Evolutionary conservation across 2,113 vertebrate species (phyloP).

Genomic region (Ploceus nigricollis): DNA sequence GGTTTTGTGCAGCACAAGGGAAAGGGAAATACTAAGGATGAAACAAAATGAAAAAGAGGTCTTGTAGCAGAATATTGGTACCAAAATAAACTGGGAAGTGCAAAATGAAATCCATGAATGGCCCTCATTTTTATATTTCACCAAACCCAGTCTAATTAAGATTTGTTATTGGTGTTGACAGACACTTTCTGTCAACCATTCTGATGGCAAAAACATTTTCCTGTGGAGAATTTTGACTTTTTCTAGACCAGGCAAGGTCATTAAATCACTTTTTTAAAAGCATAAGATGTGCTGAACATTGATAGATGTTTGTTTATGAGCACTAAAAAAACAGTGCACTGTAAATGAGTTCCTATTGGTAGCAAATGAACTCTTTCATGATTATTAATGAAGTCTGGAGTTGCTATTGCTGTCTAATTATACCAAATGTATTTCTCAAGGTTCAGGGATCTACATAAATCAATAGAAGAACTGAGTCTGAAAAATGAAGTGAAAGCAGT

Average conservation of each 20-base stretch:
- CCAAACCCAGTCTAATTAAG: not conserved
- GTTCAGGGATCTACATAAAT: constrained; percentile 21
- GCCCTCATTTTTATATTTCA: not conserved
- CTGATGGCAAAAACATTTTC: not conserved
- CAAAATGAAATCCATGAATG: not conserved
- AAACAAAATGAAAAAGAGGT: not conserved
- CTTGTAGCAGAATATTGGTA: not conserved
- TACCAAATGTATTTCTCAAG: constrained; percentile 12
- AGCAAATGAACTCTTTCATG: not conserved
- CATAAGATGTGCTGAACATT: not conserved
- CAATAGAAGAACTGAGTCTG: constrained; percentile 6
- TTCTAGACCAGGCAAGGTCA: not conserved
- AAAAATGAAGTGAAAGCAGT: constrained; percentile 28
- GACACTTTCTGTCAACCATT: not conserved
- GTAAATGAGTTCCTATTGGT: not conserved
- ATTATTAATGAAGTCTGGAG: constrained; percentile 22
- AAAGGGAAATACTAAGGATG: not conserved
- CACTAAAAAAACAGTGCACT: not conserved
- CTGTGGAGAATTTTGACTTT: not conserved
- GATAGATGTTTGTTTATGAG: not conserved
- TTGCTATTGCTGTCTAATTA: constrained; percentile 20
- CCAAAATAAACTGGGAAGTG: not conserved
- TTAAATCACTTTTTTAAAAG: not conserved
- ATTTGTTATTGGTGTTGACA: not conserved
- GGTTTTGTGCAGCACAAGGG: not conserved